phyloP scores from a whole-genome alignment of 1,140 invertebrate genomes.

The Campodea augens region DNA sequence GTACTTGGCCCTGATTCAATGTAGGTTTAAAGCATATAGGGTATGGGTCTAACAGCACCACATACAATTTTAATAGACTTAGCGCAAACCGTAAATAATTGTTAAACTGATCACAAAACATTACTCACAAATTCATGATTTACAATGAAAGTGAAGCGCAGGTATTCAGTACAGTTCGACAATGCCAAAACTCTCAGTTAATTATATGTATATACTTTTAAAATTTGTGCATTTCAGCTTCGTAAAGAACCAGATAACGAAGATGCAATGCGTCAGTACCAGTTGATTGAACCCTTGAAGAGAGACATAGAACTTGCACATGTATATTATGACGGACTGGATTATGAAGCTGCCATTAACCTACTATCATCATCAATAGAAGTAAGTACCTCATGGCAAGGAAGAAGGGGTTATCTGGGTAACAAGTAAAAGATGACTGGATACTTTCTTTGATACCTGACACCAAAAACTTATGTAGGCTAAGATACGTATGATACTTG shows the following conservation, averaged over 20 bases:
- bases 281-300: slow-evolving; percentile 38
- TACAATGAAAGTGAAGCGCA: neutral
- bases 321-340: slow-evolving; percentile 38
- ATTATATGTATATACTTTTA: slow-evolving; percentile 9
- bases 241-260: slow-evolving; percentile 51
- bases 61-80: too few relatives aligned
- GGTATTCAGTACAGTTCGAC: slow-evolving; percentile 3
- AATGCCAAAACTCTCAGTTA: neutral
- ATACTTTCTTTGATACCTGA: neutral
- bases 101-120: neutral
- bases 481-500: neutral
- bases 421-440: neutral
- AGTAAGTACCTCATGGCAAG: slow-evolving; percentile 21
- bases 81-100: neutral
- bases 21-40: too few relatives aligned
- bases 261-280: slow-evolving; percentile 45
- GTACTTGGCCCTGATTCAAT: too few relatives aligned
- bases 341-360: slow-evolving; percentile 48
- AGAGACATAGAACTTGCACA: slow-evolving; percentile 46
- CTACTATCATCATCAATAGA: slow-evolving; percentile 57
- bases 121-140: neutral
- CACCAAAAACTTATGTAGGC: neutral
- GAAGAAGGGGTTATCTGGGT: neutral
- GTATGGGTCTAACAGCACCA: too few relatives aligned
- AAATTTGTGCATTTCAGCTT: slow-evolving; percentile 32